Evolutionary conservation across 2,888 invertebrate genomes (phyloP).

Genomic region (Drosophila fungiperda): DNA sequence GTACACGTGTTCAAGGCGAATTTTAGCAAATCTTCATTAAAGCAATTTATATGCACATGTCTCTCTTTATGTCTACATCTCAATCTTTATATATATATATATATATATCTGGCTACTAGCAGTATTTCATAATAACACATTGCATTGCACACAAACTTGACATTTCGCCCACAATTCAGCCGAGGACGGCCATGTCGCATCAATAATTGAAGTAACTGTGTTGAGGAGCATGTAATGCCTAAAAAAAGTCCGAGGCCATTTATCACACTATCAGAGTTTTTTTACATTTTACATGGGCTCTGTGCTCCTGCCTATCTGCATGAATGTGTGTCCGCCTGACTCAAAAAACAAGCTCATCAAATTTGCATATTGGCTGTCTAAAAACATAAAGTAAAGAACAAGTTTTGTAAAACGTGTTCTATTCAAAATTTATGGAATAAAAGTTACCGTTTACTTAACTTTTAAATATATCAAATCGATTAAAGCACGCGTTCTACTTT

Average conservation of each 20-base stretch:
- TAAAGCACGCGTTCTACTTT: not conserved
- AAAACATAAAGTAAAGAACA: slow-evolving; percentile 26
- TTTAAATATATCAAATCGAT: not conserved
- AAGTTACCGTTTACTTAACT: not conserved
- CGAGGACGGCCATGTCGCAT: slow-evolving; percentile 34
- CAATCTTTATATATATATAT: not conserved
- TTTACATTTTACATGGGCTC: not conserved
- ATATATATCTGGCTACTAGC: slow-evolving; percentile 4
- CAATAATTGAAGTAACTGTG: slow-evolving; percentile 76
- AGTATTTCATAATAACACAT: slow-evolving; percentile 7
- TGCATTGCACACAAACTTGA: slow-evolving; percentile 38
- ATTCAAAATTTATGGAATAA: not conserved
- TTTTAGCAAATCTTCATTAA: slow-evolving; percentile 72
- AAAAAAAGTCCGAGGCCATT: slow-evolving; percentile 41
- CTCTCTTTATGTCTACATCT: not conserved
- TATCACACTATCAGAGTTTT: slow-evolving; percentile 39
- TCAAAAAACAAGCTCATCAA: slow-evolving; percentile 74
- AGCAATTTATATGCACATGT: slow-evolving; percentile 71
- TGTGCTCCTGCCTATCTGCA: not conserved
- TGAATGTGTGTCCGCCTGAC: slow-evolving; percentile 28
- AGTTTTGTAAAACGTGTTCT: not conserved
- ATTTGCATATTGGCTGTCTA: slow-evolving; percentile 76
- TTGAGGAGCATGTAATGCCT: slow-evolving; percentile 51
- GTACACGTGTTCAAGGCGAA: slow-evolving; percentile 42
- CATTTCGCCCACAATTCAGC: slow-evolving; percentile 33